phyloP scores from a whole-genome alignment of 2,797 vertebrate species.

The Arrhamphus sclerolepis region DNA sequence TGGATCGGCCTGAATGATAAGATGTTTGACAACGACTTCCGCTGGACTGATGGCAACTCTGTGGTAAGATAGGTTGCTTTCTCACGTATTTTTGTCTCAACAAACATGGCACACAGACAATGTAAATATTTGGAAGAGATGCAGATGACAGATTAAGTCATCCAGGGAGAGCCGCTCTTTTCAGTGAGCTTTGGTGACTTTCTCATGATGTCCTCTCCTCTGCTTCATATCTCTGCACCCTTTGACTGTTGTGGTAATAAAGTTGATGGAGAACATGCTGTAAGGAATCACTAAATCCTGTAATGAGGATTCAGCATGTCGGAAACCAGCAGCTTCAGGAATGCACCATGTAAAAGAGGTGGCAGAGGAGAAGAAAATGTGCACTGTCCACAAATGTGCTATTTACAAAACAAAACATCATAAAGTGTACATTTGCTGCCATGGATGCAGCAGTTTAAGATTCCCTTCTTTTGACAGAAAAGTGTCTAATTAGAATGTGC shows the following conservation, averaged over 20 bases:
- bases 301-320: not conserved
- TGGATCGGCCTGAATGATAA: slow-evolving; percentile 99
- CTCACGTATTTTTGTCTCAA: slow-evolving; percentile 49
- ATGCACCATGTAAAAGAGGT: slow-evolving; percentile 8
- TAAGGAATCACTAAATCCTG: slow-evolving; percentile 6
- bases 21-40: slow-evolving; percentile 98
- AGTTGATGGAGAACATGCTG: slow-evolving; percentile 17
- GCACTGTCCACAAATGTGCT: not conserved
- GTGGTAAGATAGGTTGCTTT: slow-evolving; percentile 85
- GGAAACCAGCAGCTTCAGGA: slow-evolving; percentile 13
- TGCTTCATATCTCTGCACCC: slow-evolving; percentile 31
- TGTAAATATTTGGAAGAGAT: slow-evolving; percentile 65
- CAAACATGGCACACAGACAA: slow-evolving; percentile 54
- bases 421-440: slow-evolving; percentile 28
- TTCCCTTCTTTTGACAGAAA: slow-evolving; percentile 56
- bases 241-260: slow-evolving; percentile 27
- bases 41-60: slow-evolving; percentile 91
- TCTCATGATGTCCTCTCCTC: slow-evolving; percentile 52
- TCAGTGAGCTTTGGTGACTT: slow-evolving; percentile 34
- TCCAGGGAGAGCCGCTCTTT: slow-evolving; percentile 41
- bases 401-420: slow-evolving; percentile 36
- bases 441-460: slow-evolving; percentile 12
- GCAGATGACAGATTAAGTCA: slow-evolving; percentile 42
- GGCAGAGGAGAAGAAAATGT: not conserved
- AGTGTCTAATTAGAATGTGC: slow-evolving; percentile 71